Evolutionary conservation across 2,797 vertebrate genomes (phyloP), one percentile per base, ranked within the genome.

Genomic region (Zenarchopterus dispar): DNA sequence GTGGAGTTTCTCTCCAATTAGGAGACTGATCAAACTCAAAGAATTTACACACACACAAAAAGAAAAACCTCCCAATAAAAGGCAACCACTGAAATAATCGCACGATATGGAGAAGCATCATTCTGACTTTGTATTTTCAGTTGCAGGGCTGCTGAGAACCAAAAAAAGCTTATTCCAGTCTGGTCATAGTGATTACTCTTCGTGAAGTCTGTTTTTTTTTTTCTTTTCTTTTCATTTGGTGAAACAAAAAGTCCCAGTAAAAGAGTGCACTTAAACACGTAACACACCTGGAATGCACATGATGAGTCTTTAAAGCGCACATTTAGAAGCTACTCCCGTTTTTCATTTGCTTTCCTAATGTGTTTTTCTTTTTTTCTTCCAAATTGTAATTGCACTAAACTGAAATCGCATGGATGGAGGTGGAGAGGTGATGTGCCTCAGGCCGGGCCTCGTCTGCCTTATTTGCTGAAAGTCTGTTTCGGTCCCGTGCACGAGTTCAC

Each of bases 11-110:
- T 73, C 82, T 84, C 78, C 80, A 17, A 47, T 24, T 21, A 45
- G 52, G 73, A 89, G 78, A 82, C 28, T 18, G 39, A 67, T 51
- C 8, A 65, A 42, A 83, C 65, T 70, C 52, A 39, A n/a, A 75
- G 50, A 78, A 56, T 19, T 63, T 62, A 73, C 21, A 15, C 11
- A 28, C 13, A 22, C 22, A 24, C 7, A n/a, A 13, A 26, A 49
- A 43, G 49, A 49, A 33, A 2, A 46, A 54, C 28, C 28, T 28
- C 28, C 28, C 28, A 1, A 28, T 28, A 80, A 81, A 87, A 90
- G 88, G 89, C 89, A 89, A 86, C 85, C 70, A 85, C 79, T 50
- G 83, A 81, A 82, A 88, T 83, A 84, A 89, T 80, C 67, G 56
- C 79, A 87, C 75, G 59, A 81, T 56, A 83, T 63, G 61, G 39